Percentiles rank a stretch among this genome's conserved stretches.
Evolutionary conservation across 2,888 invertebrate species (phyloP).

Genomic region (Amorpha juglandis): DNA sequence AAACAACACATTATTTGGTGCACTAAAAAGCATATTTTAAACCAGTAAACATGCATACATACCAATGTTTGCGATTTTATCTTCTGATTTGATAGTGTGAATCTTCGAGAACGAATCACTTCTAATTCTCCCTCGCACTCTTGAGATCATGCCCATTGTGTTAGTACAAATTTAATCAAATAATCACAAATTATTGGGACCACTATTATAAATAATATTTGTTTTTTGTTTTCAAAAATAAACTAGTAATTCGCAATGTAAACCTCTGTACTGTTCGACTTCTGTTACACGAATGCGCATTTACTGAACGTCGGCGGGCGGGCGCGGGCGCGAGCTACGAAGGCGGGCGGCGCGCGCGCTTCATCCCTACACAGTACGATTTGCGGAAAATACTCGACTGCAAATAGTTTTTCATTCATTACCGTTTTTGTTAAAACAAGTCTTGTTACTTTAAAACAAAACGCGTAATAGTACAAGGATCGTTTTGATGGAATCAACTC

Average conservation of each 20-base stretch:
- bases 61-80: conserved; percentile 89
- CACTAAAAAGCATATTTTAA: neutral
- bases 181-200: conserved; percentile 33
- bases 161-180: conserved; percentile 28
- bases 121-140: conserved; percentile 87
- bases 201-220: neutral
- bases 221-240: conserved; percentile 9
- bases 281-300: conserved; percentile 73
- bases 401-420: neutral
- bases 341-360: conserved; percentile 63
- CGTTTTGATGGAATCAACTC: too few relatives aligned
- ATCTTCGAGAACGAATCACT: conserved; percentile 86
- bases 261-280: conserved; percentile 55
- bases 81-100: conserved; percentile 85
- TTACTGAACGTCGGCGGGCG: conserved; percentile 45
- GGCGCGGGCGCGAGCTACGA: conserved; percentile 44
- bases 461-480: neutral
- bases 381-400: neutral
- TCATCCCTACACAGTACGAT: conserved; percentile 30
- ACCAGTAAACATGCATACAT: conserved; percentile 44
- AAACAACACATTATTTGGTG: neutral
- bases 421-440: neutral
- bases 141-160: conserved; percentile 88
- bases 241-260: conserved; percentile 24
- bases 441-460: neutral